phyloP scores from a whole-genome alignment of 53 echinoderm and acorn worm genomes.

The Hippasteria phrygiana region DNA sequence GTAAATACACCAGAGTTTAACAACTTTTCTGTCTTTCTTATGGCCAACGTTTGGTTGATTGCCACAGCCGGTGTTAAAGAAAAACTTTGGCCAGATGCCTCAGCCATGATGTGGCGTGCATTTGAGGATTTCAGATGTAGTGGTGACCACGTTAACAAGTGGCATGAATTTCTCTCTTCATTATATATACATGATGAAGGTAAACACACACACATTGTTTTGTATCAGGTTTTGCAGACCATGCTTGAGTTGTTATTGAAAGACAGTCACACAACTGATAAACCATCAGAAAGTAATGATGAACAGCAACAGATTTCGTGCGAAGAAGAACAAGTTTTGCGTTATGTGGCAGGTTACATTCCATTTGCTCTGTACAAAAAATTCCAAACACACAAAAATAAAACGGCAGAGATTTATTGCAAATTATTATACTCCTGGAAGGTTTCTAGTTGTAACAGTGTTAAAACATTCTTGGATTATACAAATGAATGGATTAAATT shows the following conservation, averaged over 20 bases:
- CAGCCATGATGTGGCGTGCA: slow-evolving; percentile 5
- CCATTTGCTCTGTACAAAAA: slow-evolving; percentile 5
- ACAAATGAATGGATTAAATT: not conserved
- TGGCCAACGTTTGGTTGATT: not conserved
- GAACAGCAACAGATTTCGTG: not conserved
- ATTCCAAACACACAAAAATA: not conserved
- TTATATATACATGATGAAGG: not conserved
- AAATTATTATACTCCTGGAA: not conserved
- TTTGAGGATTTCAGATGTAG: not conserved
- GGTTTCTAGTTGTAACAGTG: not conserved
- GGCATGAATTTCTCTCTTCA: not conserved
- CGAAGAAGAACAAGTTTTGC: not conserved
- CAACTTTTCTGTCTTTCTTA: not conserved
- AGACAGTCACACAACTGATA: slow-evolving; percentile 1
- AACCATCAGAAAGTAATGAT: not conserved
- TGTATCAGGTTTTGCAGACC: not conserved
- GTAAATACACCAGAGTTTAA: not conserved
- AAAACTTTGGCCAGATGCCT: slow-evolving; percentile 17
- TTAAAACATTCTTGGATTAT: not conserved
- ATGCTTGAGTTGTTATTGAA: not conserved
- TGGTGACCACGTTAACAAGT: not conserved
- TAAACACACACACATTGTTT: not conserved
- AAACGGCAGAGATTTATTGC: not conserved
- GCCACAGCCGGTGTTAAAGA: not conserved
- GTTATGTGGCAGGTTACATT: slow-evolving; percentile 4